Conservation (phyloP, 2,797 vertebrate genomes). For the Peromyscus eremicus region DNA sequence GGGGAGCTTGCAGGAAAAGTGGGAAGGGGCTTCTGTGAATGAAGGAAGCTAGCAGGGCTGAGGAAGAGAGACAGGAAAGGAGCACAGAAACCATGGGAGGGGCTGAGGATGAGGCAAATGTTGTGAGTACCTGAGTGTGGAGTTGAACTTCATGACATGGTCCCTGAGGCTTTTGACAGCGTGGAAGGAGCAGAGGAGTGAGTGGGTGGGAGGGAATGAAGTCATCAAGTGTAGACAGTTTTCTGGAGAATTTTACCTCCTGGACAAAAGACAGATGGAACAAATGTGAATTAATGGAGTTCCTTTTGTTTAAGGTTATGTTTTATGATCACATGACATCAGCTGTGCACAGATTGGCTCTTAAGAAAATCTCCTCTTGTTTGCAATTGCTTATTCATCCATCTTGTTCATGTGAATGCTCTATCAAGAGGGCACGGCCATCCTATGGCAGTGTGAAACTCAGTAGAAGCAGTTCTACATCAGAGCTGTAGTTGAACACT, state of each 20-base stretch:
- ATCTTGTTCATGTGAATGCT: neutral
- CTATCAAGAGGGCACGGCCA: no score
- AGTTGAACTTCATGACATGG: neutral
- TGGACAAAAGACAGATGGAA: neutral
- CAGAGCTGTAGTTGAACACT: neutral
- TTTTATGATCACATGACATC: neutral
- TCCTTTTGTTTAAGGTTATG: neutral
- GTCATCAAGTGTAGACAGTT: neutral
- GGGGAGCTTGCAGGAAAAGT: neutral
- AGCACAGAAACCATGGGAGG: neutral
- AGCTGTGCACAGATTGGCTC: neutral
- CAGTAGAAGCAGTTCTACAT: neutral
- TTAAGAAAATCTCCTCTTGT: neutral
- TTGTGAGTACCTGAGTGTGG: neutral
- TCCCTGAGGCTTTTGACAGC: neutral
- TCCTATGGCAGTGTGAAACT: neutral
- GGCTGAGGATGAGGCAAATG: neutral
- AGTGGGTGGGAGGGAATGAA: neutral
- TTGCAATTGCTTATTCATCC: neutral
- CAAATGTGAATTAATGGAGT: neutral
- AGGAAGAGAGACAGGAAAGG: neutral
- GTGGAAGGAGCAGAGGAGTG: neutral
- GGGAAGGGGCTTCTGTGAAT: neutral
- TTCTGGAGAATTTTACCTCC: neutral
- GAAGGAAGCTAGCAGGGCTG: neutral